Conservation (phyloP, 2,113 vertebrate genomes). For the Rhinoptilus africanus region DNA sequence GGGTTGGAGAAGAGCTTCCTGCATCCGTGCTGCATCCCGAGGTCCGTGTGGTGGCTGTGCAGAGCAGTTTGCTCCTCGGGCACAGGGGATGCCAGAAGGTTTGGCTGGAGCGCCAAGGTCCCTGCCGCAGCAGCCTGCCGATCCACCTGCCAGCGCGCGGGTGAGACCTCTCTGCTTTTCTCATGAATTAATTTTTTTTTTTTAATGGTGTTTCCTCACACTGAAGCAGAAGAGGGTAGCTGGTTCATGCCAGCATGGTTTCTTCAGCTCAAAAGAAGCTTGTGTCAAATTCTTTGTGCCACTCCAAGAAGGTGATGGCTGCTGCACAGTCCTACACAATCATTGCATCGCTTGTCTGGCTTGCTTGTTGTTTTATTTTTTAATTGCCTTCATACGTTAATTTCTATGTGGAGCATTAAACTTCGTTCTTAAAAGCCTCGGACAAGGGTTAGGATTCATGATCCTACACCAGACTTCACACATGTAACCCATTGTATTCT, state of each 20-base stretch:
- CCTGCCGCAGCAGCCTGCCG: too few relatives aligned
- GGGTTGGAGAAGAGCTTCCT: not conserved
- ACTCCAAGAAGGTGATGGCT: not conserved
- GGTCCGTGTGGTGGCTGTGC: not conserved
- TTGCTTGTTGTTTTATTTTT: not conserved
- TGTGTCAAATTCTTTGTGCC: not conserved
- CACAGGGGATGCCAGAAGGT: rapidly evolving
- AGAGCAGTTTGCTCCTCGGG: rapidly evolving
- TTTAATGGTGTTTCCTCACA: rapidly evolving
- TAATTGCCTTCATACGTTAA: not conserved
- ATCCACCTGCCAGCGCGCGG: not conserved
- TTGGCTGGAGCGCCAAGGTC: too few relatives aligned
- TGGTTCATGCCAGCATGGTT: not conserved
- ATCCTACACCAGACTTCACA: rapidly evolving
- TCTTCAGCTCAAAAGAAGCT: not conserved
- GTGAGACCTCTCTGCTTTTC: not conserved
- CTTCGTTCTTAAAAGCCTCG: not conserved
- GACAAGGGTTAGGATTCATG: not conserved
- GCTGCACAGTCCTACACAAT: rapidly evolving
- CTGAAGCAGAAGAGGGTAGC: not conserved
- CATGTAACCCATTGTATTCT: not conserved
- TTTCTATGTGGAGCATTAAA: not conserved
- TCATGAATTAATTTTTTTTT: not conserved
- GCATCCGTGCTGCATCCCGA: rapidly evolving
- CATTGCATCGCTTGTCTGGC: not conserved